Evolutionary conservation across 1,140 invertebrate genomes (phyloP).

Genomic region (Drosophila melanica): DNA sequence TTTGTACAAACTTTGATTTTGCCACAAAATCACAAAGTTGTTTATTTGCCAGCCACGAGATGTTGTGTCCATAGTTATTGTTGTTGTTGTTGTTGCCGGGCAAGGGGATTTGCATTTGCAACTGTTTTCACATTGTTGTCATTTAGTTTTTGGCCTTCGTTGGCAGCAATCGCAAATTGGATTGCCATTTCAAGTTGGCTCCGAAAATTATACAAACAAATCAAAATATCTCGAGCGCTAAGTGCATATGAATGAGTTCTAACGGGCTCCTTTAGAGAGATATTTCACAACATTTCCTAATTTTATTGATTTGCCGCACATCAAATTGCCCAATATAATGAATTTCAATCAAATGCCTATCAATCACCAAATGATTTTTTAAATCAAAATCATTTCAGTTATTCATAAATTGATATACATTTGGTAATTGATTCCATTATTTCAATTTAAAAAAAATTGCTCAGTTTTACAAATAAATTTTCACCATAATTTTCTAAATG

Average conservation of each 20-base stretch:
- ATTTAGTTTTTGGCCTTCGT: constrained; percentile 22
- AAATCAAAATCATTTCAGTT: too few species aligned
- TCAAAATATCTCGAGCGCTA: background rate
- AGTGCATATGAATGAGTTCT: background rate
- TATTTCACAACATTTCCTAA: background rate
- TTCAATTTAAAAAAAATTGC: too few species aligned
- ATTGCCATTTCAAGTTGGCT: constrained; percentile 20
- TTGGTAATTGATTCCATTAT: too few species aligned
- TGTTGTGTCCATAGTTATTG: background rate
- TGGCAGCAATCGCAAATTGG: constrained; percentile 26
- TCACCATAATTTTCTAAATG: too few species aligned
- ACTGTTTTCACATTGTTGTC: constrained; percentile 29
- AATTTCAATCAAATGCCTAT: background rate
- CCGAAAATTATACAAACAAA: constrained; percentile 10
- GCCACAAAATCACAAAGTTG: constrained; percentile 30
- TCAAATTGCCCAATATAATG: constrained; percentile 1
- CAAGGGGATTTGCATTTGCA: constrained; percentile 33
- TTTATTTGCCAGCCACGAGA: constrained; percentile 27
- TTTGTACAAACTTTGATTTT: constrained; percentile 39
- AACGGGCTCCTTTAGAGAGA: background rate
- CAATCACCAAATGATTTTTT: too few species aligned
- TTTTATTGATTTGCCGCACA: background rate
- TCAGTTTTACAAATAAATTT: too few species aligned
- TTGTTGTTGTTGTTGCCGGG: constrained; percentile 6
- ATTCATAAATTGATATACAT: too few species aligned